Percentiles rank a stretch among this genome's conserved stretches.
Conservation (phyloP, 1,140 invertebrate genomes). For the Tetranychus cinnabarinus region DNA sequence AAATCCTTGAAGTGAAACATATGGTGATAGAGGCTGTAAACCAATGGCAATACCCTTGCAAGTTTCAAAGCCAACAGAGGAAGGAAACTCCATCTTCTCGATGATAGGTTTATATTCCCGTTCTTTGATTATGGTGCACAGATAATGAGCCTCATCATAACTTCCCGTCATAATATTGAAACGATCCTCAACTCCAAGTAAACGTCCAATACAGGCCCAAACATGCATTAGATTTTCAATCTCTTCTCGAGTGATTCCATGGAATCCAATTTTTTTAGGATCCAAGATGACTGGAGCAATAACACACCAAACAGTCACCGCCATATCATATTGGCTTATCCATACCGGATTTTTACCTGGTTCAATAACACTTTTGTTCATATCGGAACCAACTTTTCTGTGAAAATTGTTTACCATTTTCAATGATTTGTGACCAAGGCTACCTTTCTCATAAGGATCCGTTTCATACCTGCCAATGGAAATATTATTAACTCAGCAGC, state of each 20-base stretch:
- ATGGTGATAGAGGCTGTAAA: neutral
- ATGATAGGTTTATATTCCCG: neutral
- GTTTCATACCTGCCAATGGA: slow-evolving; percentile 6
- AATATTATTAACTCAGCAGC: neutral
- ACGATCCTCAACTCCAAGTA: slow-evolving; percentile 56
- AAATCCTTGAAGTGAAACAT: neutral
- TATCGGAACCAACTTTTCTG: neutral
- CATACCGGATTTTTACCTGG: slow-evolving; percentile 10
- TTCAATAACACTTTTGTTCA: neutral
- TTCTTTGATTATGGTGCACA: slow-evolving; percentile 12
- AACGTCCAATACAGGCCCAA: slow-evolving; percentile 51
- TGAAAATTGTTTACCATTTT: slow-evolving; percentile 4
- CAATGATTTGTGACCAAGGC: neutral
- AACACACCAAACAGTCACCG: slow-evolving; percentile 18
- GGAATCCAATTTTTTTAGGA: slow-evolving; percentile 4
- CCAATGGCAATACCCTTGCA: neutral
- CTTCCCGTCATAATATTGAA: slow-evolving; percentile 29
- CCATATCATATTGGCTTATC: slow-evolving; percentile 19
- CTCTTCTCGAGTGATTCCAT: slow-evolving; percentile 25
- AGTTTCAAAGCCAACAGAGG: neutral
- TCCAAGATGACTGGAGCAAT: slow-evolving; percentile 25
- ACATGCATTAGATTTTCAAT: slow-evolving; percentile 49
- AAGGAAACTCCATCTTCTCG: neutral
- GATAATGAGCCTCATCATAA: slow-evolving; percentile 9
- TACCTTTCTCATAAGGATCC: slow-evolving; percentile 4